Percentiles rank a stretch among this genome's conserved stretches.
phyloP scores from a whole-genome alignment of 2,888 invertebrate species.

The Drosophila rubida region DNA sequence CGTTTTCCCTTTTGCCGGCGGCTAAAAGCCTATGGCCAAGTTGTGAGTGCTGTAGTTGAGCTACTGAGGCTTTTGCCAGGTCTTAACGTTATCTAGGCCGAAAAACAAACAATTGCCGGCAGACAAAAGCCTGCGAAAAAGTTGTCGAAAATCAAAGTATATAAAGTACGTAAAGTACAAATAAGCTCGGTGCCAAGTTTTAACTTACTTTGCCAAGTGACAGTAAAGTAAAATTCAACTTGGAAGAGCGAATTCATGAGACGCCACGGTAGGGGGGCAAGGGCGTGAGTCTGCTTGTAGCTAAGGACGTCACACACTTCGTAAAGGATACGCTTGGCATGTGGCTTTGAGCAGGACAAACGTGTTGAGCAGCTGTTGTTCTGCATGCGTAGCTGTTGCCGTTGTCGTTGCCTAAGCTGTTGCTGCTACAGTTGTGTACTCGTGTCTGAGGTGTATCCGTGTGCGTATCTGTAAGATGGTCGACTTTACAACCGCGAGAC shows the following conservation, averaged over 20 bases:
- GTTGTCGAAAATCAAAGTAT: constrained; percentile 69
- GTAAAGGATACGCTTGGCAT: constrained; percentile 57
- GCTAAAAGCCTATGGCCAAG: constrained; percentile 16
- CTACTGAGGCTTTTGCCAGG: constrained; percentile 39
- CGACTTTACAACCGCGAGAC: constrained; percentile 50
- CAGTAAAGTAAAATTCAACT: constrained; percentile 49
- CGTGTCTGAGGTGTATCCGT: constrained; percentile 9
- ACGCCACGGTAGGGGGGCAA: neutral
- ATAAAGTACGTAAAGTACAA: constrained; percentile 49
- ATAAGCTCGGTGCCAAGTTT: constrained; percentile 49
- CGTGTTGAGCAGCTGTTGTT: constrained; percentile 46
- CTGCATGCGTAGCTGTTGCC: neutral
- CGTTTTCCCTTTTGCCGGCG: neutral
- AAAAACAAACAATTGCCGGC: constrained; percentile 32
- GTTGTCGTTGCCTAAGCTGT: neutral
- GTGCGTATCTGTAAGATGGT: constrained; percentile 18
- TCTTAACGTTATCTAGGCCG: constrained; percentile 37
- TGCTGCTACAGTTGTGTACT: constrained; percentile 4
- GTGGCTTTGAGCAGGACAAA: constrained; percentile 23
- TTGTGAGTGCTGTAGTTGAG: constrained; percentile 38
- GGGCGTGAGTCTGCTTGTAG: neutral
- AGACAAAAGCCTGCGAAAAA: constrained; percentile 22
- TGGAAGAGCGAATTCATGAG: neutral
- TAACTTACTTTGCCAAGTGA: constrained; percentile 48
- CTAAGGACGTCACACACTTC: constrained; percentile 23